These are phyloP conservation scores for Schizaphis graminum DNA, from an alignment of 2,888 invertebrate genomes.

Conservation along the genomic window DNA sequence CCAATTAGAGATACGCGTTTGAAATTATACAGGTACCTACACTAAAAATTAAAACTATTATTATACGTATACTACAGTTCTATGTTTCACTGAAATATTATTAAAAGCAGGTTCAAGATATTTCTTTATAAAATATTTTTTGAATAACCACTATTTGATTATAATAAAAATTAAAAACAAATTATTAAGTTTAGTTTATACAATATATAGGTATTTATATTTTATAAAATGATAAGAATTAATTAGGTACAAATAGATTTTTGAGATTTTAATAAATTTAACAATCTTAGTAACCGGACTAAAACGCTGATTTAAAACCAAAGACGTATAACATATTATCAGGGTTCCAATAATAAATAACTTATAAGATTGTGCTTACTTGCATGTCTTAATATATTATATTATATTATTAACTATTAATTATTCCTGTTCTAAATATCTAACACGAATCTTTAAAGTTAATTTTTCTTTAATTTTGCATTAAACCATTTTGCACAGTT, in stretches of 20 bases:
- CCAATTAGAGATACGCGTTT: neutral
- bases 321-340: neutral
- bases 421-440: neutral
- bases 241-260: neutral
- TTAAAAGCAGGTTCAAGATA: neutral
- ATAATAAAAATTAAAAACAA: neutral
- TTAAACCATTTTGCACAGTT: conserved; percentile 48
- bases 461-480: conserved; percentile 33
- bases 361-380: neutral
- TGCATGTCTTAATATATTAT: neutral
- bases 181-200: neutral
- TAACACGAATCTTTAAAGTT: neutral
- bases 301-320: neutral
- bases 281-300: neutral
- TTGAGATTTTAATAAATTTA: neutral
- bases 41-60: neutral
- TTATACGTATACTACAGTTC: neutral
- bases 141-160: neutral
- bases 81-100: neutral
- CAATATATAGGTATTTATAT: neutral
- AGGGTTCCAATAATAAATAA: neutral
- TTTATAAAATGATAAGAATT: neutral
- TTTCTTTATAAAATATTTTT: neutral
- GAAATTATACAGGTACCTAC: neutral
- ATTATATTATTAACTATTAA: neutral